Percentiles rank a stretch among this genome's conserved stretches.
Evolutionary conservation across 2,797 vertebrate species (phyloP).

Genomic region (Mormyrops boulengeri): DNA sequence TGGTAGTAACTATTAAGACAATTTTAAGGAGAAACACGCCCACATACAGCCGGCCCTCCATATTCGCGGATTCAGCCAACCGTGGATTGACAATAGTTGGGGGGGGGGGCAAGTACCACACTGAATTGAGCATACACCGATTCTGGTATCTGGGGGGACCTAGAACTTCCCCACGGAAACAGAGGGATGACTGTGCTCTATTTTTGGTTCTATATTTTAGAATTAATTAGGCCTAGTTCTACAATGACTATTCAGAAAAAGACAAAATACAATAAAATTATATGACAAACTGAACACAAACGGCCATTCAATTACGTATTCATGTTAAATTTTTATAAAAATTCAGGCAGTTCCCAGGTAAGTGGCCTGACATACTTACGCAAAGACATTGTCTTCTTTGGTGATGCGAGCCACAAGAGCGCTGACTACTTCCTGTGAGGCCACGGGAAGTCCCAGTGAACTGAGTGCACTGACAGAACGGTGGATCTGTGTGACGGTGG

Average conservation of each 20-base stretch:
- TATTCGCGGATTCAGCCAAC: not conserved
- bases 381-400: slow-evolving; percentile 89
- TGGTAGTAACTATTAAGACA: not conserved
- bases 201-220: not conserved
- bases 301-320: not conserved
- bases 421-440: slow-evolving; percentile 83
- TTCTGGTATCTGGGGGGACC: too few species aligned
- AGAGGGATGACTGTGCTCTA: too few species aligned
- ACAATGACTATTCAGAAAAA: not conserved
- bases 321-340: not conserved
- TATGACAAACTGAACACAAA: not conserved
- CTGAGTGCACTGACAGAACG: slow-evolving; percentile 81
- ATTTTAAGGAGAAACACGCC: not conserved
- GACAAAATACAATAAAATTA: not conserved
- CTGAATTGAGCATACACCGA: too few species aligned
- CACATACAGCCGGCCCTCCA: not conserved
- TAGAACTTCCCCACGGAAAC: too few species aligned
- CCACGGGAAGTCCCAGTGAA: slow-evolving; percentile 80
- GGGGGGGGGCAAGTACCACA: too few species aligned
- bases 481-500: slow-evolving; percentile 82
- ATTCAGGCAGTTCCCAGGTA: not conserved
- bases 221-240: not conserved
- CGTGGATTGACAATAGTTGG: not conserved
- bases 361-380: slow-evolving; percentile 64
- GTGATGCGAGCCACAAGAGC: slow-evolving; percentile 81